Evolutionary conservation across 2,113 vertebrate species (phyloP).

Genomic region (Zosterops borbonicus): DNA sequence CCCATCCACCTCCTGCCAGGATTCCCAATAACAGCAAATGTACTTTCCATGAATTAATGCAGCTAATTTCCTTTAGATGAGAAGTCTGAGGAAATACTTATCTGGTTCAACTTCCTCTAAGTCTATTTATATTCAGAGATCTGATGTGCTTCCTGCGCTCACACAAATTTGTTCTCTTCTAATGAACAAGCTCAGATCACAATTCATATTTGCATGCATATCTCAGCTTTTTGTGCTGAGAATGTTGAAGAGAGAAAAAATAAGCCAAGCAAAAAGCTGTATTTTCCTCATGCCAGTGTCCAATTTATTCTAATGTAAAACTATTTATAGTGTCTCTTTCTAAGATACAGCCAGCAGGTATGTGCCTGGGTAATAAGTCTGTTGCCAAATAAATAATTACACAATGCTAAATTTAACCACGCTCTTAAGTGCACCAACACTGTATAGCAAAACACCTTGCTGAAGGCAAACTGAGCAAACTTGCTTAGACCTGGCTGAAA

Average conservation of each 20-base stretch:
- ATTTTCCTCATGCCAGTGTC: background rate
- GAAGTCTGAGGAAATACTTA: constrained; percentile 44
- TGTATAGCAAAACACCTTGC: background rate
- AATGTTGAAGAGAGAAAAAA: background rate
- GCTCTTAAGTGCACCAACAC: background rate
- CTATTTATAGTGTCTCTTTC: background rate
- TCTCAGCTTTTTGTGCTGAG: background rate
- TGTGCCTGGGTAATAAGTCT: background rate
- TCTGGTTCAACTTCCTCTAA: constrained; percentile 4
- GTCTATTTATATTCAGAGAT: constrained; percentile 38
- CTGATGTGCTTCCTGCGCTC: constrained; percentile 5
- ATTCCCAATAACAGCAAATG: background rate
- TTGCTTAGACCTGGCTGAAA: background rate
- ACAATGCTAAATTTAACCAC: background rate
- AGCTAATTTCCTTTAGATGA: constrained; percentile 29
- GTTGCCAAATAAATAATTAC: constrained; percentile 20
- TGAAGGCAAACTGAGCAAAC: background rate
- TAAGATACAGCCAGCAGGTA: constrained; percentile 16
- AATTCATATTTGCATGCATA: background rate
- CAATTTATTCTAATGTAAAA: background rate
- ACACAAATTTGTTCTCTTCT: background rate
- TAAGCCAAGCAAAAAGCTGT: background rate
- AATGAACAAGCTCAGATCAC: background rate
- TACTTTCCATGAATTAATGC: background rate
- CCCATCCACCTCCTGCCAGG: background rate